Evolutionary conservation across 2,113 vertebrate species (phyloP), one percentile per base, ranked within the genome.

Genomic region (Tauraco erythrolophus): DNA sequence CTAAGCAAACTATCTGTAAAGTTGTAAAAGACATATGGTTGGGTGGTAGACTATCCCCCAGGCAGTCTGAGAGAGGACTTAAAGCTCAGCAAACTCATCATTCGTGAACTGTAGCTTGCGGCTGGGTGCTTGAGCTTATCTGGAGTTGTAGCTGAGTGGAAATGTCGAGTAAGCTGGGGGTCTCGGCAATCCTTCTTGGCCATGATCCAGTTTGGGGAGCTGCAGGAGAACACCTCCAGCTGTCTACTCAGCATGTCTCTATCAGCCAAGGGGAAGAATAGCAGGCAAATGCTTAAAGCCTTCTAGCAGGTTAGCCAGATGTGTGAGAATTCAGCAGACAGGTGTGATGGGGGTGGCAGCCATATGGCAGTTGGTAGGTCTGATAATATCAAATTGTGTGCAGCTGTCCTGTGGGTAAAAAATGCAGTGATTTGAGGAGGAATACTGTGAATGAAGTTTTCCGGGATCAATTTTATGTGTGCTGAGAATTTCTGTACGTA

Each of bases 401-500:
- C 30, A 21, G 5, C 22, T 64, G 74, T 43, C 86, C 41, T 15
- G 28, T 30, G 57, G 35, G 16, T 92, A 37, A 68, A 61, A 19
- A 41, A 12, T 25, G 57, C 37, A 23, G 48, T 30, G 23, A 13
- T 82, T 53, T 70, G 37, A n/a, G 78, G 41, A 66, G 17, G 18
- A 77, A 39, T n/a, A 27, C 31, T n/a, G 33, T 3, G 0, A 10
- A 2, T 45, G 12, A 35, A 19, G 31, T 21, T 5, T 35, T 78
- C 10, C 22, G 24, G 24, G 30, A 61, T 19, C 33, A 35, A 2
- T 41, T 28, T 28, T 19, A 7, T 10, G 7, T 27, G 16, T 48
- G 35, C 56, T 71, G 31, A 15, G 28, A 22, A 13, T 21, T 24
- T 48, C 33, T 65, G 4, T 48, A 16, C 11, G 0, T n/a, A 12